Evolutionary conservation across 2,113 vertebrate species (phyloP), one percentile per base, ranked within the genome.

Genomic region (Mesocricetus auratus): DNA sequence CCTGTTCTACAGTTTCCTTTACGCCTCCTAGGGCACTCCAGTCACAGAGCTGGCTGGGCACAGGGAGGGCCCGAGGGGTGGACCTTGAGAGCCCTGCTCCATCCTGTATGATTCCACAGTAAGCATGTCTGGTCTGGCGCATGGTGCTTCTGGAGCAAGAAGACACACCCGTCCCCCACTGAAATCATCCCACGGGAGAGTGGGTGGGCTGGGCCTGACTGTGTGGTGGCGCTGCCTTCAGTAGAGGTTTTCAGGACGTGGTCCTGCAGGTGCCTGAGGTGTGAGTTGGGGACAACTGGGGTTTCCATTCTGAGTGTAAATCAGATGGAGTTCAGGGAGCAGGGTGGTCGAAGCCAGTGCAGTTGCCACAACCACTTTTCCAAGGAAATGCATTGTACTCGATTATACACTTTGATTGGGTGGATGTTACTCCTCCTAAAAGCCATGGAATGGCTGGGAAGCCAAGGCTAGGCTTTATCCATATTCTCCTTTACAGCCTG

Each of bases 71-170:
- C 0, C 0, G 8, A 4, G 21, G 33, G 0, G 10, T 74, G 15
- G 42, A 10, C 31, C 69, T 15, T 22, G 8, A 0, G 11, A 21
- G 36, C 1, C 0, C 0, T 7, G 47, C 0, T 0, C 42, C 1
- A 0, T 9, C 75, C 93, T 0, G 50, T 24, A 3, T 21, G 1
- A 1, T 9, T 73, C 17, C 13, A 2, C 26, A 2, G 5, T 53
- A 5, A 0, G 1, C 7, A 45, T 26, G 1, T 36, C 92, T 2
- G 39, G 66, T 19, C 56, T 17, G 24, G 73, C 3, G 9, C 22
- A 7, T 33, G 4, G 11, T 39, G 15, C 79, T n/a, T 39, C 22
- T 0, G 4, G 69, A 74, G 24, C 0, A 19, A 73, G 60, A n/a
- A n/a, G n/a, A n/a, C n/a, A n/a, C n/a, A n/a, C 7, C 26, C 15